These are phyloP conservation scores for Oryzias sinensis DNA, from an alignment of 2,797 vertebrate genomes.

Conservation along the genomic window DNA sequence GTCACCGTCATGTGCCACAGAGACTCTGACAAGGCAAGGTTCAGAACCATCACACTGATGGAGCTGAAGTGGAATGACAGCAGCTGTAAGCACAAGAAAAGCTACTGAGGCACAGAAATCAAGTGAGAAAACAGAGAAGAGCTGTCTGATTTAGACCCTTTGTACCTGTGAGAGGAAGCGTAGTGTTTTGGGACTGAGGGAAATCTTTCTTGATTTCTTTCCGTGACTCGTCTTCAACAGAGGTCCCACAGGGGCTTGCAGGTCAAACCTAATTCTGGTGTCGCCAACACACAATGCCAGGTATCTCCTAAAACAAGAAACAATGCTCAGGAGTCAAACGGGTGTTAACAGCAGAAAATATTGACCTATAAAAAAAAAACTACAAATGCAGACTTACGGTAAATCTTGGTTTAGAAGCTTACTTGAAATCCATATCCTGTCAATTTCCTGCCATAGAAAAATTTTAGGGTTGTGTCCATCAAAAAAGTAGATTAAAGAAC, in stretches of 20 bases:
- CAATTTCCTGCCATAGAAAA: slow-evolving; percentile 85
- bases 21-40: slow-evolving; percentile 88
- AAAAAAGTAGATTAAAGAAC: too few species aligned
- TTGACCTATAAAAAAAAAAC: background rate
- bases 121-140: background rate
- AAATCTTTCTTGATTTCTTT: slow-evolving; percentile 60
- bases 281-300: slow-evolving; percentile 92
- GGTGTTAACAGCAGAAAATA: background rate
- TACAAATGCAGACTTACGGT: slow-evolving; percentile 81
- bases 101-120: slow-evolving; percentile 5
- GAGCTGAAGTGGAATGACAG: slow-evolving; percentile 91
- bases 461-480: background rate
- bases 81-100: slow-evolving; percentile 70
- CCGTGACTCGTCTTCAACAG: slow-evolving; percentile 51
- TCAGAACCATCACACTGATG: slow-evolving; percentile 93
- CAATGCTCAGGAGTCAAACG: too few species aligned
- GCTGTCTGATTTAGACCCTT: background rate
- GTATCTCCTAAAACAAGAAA: slow-evolving; percentile 79
- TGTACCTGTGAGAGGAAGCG: slow-evolving; percentile 89
- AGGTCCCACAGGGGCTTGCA: slow-evolving; percentile 78
- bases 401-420: slow-evolving; percentile 90
- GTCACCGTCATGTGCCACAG: slow-evolving; percentile 94
- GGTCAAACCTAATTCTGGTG: slow-evolving; percentile 86
- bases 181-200: slow-evolving; percentile 80
- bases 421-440: slow-evolving; percentile 93